Evolutionary conservation across 2,113 vertebrate species (phyloP).

Genomic region (Amblyornis subalaris): DNA sequence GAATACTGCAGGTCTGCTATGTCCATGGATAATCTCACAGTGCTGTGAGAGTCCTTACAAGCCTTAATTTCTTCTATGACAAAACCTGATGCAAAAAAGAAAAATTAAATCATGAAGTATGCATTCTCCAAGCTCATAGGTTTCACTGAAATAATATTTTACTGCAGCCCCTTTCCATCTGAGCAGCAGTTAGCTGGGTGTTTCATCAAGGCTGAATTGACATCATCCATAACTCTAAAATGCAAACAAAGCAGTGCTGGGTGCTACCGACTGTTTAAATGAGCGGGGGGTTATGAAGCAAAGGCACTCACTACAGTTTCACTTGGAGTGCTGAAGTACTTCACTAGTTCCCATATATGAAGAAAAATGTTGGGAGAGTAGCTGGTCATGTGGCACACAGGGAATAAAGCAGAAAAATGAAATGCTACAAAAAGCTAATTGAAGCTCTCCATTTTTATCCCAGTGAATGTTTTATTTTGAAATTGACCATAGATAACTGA

Average conservation of each 20-base stretch:
- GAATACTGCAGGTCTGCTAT: not conserved
- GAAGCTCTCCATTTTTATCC: not conserved
- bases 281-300: not conserved
- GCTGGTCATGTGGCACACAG: fast-evolving
- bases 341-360: not conserved
- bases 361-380: not conserved
- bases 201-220: conserved; percentile 8
- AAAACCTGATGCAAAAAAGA: not conserved
- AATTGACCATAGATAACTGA: not conserved
- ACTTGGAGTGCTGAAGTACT: not conserved
- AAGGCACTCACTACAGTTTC: not conserved
- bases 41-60: not conserved
- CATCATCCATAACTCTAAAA: not conserved
- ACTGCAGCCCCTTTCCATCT: not conserved
- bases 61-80: not conserved
- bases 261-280: not conserved
- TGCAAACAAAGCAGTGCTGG: not conserved
- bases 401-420: not conserved
- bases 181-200: not conserved
- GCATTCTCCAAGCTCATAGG: not conserved
- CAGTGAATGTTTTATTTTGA: not conserved
- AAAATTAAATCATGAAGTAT: not conserved
- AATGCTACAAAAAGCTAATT: not conserved
- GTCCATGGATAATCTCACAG: not conserved
- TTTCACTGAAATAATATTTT: conserved; percentile 1